Evolutionary conservation across 2,888 invertebrate species (phyloP).

Genomic region (Antitype chi): DNA sequence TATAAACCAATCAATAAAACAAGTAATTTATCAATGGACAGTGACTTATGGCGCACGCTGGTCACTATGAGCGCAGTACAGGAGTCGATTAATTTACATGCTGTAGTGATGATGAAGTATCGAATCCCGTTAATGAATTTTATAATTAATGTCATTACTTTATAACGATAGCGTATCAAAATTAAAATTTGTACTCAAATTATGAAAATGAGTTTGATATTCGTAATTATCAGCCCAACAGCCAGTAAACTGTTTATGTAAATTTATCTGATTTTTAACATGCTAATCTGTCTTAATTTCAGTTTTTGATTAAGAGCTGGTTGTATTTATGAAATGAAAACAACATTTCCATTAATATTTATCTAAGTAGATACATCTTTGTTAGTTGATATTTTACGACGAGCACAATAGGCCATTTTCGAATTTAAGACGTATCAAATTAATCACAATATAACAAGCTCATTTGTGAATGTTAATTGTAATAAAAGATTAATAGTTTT

Average conservation of each 20-base stretch:
- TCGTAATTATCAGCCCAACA: constrained; percentile 17
- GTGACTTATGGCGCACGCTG: constrained; percentile 33
- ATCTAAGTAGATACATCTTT: neutral
- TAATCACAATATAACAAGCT: neutral
- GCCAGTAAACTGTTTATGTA: constrained; percentile 13
- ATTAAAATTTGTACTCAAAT: constrained; percentile 36
- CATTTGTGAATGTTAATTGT: neutral
- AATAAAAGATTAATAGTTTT: neutral
- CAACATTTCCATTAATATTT: neutral
- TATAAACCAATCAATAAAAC: constrained; percentile 38
- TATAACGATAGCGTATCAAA: constrained; percentile 33
- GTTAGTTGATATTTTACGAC: neutral
- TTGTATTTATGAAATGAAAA: neutral
- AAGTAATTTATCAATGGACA: constrained; percentile 48
- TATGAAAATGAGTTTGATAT: constrained; percentile 29
- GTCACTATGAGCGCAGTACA: constrained; percentile 14
- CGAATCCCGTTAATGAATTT: constrained; percentile 41
- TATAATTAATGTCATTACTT: constrained; percentile 38
- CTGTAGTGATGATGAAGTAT: constrained; percentile 50
- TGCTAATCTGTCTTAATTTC: neutral
- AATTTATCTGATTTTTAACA: constrained; percentile 10
- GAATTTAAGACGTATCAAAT: neutral
- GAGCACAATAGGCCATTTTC: neutral
- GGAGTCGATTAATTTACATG: constrained; percentile 28
- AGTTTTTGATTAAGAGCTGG: neutral